Conservation (phyloP, 2,888 invertebrate species). For the Dioctria linearis region DNA sequence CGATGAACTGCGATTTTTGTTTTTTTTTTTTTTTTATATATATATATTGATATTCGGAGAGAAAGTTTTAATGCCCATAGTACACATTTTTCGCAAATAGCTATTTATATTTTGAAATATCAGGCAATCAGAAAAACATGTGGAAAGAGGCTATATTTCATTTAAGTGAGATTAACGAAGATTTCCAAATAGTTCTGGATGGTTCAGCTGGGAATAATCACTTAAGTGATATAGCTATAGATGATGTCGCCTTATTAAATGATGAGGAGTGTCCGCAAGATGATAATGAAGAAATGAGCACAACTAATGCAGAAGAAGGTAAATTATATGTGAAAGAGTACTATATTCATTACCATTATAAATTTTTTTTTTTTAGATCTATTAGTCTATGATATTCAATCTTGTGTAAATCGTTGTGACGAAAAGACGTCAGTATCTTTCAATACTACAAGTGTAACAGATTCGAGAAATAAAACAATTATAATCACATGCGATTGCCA, state of each 20-base stretch:
- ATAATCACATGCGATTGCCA: slow-evolving; percentile 75
- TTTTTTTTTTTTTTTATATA: too few species aligned
- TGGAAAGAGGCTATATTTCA: slow-evolving; percentile 76
- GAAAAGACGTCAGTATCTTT: slow-evolving; percentile 52
- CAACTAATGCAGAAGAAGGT: slow-evolving; percentile 54
- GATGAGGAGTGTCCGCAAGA: slow-evolving; percentile 62
- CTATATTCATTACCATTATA: background rate
- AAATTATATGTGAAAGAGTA: background rate
- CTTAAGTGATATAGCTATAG: slow-evolving; percentile 85
- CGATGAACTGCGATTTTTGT: too few species aligned
- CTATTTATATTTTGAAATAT: slow-evolving; percentile 75
- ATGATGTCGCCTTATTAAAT: slow-evolving; percentile 81
- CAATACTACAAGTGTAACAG: background rate
- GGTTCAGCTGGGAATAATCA: slow-evolving; percentile 79
- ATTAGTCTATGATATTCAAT: slow-evolving; percentile 69
- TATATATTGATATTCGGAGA: too few species aligned
- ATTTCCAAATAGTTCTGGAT: slow-evolving; percentile 82
- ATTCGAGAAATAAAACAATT: slow-evolving; percentile 21
- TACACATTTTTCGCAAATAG: slow-evolving; percentile 54
- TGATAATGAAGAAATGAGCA: slow-evolving; percentile 53
- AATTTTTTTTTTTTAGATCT: slow-evolving; percentile 56
- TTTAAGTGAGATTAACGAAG: slow-evolving; percentile 70
- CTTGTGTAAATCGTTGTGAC: slow-evolving; percentile 74
- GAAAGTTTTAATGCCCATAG: background rate
- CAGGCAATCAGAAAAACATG: slow-evolving; percentile 79